Percentiles rank a stretch among this genome's conserved stretches.
These are phyloP conservation scores for Agonum fuliginosum DNA, from an alignment of 2,888 invertebrate genomes.

Conservation along the genomic window DNA sequence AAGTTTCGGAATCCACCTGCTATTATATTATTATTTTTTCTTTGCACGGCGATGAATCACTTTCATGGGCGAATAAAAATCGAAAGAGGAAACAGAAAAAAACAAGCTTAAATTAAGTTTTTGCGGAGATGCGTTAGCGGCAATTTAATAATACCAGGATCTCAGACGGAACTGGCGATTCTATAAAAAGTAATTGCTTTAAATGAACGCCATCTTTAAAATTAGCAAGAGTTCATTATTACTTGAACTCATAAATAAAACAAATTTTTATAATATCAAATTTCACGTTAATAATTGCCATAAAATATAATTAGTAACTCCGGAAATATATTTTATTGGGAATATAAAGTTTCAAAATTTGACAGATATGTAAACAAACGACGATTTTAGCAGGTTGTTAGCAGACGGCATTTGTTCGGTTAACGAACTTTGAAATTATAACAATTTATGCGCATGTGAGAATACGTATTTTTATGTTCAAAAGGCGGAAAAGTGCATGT, in stretches of 20 bases:
- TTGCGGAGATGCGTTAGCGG: slow-evolving; percentile 11
- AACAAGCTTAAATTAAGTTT: slow-evolving; percentile 50
- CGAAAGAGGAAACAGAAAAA: slow-evolving; percentile 48
- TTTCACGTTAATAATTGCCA: background rate
- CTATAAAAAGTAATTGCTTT: slow-evolving; percentile 20
- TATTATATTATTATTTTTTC: slow-evolving; percentile 48
- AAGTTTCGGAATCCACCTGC: slow-evolving; percentile 22
- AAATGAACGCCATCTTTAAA: background rate
- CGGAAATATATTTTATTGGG: slow-evolving; percentile 8
- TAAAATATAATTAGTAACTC: background rate
- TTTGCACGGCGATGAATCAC: slow-evolving; percentile 48
- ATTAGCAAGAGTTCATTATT: background rate
- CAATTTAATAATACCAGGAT: slow-evolving; percentile 19
- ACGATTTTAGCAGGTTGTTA: background rate
- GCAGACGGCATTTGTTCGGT: background rate
- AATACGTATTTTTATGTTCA: slow-evolving; percentile 15
- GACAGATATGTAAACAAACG: slow-evolving; percentile 17
- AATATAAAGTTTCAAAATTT: background rate
- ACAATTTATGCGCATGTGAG: slow-evolving; percentile 22
- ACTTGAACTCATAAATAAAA: background rate
- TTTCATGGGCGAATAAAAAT: slow-evolving; percentile 50
- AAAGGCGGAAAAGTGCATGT: slow-evolving; percentile 7
- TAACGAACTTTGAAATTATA: slow-evolving; percentile 22
- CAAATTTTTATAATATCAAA: background rate
- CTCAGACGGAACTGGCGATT: slow-evolving; percentile 11